Evolutionary conservation across 2,113 vertebrate species (phyloP), one percentile per base, ranked within the genome.

Genomic region (Ceyx margarethae): DNA sequence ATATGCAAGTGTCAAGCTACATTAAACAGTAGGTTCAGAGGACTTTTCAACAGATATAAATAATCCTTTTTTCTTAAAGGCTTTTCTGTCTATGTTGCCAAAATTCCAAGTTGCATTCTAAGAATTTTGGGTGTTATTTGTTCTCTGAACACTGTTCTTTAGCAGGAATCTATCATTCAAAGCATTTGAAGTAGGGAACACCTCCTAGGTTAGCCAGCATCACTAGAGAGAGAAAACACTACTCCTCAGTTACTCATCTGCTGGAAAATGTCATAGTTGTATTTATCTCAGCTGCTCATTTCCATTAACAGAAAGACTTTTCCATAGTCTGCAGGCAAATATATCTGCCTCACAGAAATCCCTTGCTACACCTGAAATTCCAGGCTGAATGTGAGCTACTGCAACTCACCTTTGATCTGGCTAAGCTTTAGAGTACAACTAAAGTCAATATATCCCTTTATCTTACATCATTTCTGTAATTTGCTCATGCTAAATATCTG

Each of bases 401-500:
- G 28, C 40, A 48, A 50, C 29, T 67, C 35, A 48, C 22, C 11
- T 60, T 45, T 4, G 11, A 82, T 26, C 31, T 65, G 40, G 35
- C 20, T 76, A 21, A 43, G 33, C 21, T 87, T 93, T 69, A 37
- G 31, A 35, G 16, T 54, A 35, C 69, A 91, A 35, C 54, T 81
- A 64, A 90, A 90, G 31, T 62, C 81, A 96, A 76, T 76, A 72
- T 3, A 90, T 51, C 37, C 84, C 69, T 91, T 65, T 60, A 71
- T 37, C n/a, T 87, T 90, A 69, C 3, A 60, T 48, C 79, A 10
- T 93, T 88, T 92, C 87, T 95, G 72, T 31, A 87, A 75, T 94
- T 93, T 92, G 8, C 64, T 95, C 75, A 90, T 37, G 15, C 3
- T 53, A 80, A 73, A 69, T 84, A 57, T 53, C 12, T 85, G 13